A percentile compares a stretch with the other conserved stretches of the same genome.
Evolutionary conservation across 2,888 invertebrate genomes (phyloP).

Genomic region (Cerastoderma edule): DNA sequence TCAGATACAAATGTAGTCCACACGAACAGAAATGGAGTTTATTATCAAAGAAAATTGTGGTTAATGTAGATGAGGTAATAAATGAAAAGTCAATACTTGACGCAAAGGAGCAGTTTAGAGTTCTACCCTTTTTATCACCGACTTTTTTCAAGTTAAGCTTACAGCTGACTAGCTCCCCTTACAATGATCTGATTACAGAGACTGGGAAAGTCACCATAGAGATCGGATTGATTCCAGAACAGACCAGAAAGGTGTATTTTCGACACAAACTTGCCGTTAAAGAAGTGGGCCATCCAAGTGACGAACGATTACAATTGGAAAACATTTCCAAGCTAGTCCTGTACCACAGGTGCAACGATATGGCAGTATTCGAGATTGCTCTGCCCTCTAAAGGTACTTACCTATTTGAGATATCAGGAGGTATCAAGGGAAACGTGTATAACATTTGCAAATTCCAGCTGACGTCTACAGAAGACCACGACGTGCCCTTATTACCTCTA

Average conservation of each 20-base stretch:
- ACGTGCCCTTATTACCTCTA: slow-evolving; percentile 35
- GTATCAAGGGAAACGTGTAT: slow-evolving; percentile 27
- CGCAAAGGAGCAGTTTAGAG: slow-evolving; percentile 28
- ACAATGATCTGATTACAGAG: slow-evolving; percentile 29
- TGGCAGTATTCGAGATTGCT: slow-evolving; percentile 43
- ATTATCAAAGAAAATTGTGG: slow-evolving; percentile 28
- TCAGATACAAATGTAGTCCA: slow-evolving; percentile 45
- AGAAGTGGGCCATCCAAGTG: neutral
- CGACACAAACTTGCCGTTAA: neutral
- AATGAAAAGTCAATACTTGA: neutral
- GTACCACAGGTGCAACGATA: slow-evolving; percentile 47
- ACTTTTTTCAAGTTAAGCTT: slow-evolving; percentile 50
- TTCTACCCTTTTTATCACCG: slow-evolving; percentile 19
- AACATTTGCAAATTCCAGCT: slow-evolving; percentile 37
- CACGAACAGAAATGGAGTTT: slow-evolving; percentile 45
- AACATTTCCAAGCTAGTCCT: slow-evolving; percentile 35
- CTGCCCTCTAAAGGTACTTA: slow-evolving; percentile 47
- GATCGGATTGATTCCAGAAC: slow-evolving; percentile 19
- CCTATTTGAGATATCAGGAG: slow-evolving; percentile 38
- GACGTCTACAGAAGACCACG: slow-evolving; percentile 17
- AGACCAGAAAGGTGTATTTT: slow-evolving; percentile 11
- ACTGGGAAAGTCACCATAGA: slow-evolving; percentile 32
- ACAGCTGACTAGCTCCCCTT: slow-evolving; percentile 32
- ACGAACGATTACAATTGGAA: slow-evolving; percentile 7
- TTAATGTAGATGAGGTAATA: slow-evolving; percentile 26